Evolutionary conservation across 2,797 vertebrate genomes (phyloP).

Genomic region (Emydoidea blandingii): DNA sequence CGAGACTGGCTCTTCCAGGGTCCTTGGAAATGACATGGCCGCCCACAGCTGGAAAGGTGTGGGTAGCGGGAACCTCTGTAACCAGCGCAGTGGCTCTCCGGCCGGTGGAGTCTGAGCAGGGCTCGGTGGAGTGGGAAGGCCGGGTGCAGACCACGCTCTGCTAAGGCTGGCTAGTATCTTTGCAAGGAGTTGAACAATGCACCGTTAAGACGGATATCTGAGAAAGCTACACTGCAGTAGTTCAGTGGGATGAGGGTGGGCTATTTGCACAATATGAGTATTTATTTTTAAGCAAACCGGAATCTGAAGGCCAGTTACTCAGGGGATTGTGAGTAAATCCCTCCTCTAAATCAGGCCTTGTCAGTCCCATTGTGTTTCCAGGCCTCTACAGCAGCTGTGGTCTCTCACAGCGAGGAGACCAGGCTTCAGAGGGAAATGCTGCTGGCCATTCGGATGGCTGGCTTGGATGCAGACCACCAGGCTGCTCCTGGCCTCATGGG

Average conservation of each 20-base stretch:
- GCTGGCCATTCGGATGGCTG: background rate
- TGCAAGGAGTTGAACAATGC: background rate
- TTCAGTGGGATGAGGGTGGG: too few relatives aligned
- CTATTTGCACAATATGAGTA: too few relatives aligned
- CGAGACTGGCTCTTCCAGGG: background rate
- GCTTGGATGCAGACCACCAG: background rate
- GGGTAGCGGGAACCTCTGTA: too few relatives aligned
- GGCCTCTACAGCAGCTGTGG: background rate
- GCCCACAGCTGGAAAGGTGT: background rate
- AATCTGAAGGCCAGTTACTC: background rate
- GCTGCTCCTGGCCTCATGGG: background rate
- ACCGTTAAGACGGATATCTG: rapidly evolving
- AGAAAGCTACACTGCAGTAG: too few relatives aligned
- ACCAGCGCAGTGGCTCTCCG: too few relatives aligned
- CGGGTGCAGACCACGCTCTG: background rate
- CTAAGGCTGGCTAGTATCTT: background rate
- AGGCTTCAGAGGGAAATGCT: background rate
- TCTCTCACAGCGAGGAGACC: background rate
- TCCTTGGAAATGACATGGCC: too few relatives aligned
- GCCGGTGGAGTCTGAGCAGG: too few relatives aligned
- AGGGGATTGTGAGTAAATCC: background rate
- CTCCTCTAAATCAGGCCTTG: background rate
- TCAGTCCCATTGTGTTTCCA: background rate
- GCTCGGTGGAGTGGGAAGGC: too few relatives aligned
- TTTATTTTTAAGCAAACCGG: too few relatives aligned